Evolutionary conservation across 2,797 vertebrate genomes (phyloP).

Genomic region (Darevskia mixta): DNA sequence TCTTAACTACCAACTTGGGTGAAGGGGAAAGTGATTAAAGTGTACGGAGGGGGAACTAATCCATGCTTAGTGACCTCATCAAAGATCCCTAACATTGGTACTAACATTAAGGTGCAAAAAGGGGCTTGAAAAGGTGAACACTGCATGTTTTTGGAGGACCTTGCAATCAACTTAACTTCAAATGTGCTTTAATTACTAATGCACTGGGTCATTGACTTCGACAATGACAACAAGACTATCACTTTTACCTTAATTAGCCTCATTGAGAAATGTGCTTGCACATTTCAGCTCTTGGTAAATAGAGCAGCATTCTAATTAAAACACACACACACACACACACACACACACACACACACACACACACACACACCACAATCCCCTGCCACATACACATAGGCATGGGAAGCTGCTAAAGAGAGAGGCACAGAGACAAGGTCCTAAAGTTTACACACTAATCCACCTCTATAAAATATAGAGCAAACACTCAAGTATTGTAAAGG

Average conservation of each 20-base stretch:
- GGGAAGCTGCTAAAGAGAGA: background rate
- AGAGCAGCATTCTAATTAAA: constrained; percentile 41
- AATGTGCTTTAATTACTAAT: constrained; percentile 70
- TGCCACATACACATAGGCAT: background rate
- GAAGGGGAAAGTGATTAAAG: constrained; percentile 27
- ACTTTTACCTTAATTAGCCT: constrained; percentile 63
- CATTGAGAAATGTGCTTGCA: constrained; percentile 52
- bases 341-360: background rate
- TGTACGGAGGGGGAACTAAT: constrained; percentile 30
- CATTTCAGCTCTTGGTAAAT: constrained; percentile 47
- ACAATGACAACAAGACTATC: constrained; percentile 69
- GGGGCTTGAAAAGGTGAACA: constrained; percentile 54
- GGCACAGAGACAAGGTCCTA: background rate
- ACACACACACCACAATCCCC: background rate
- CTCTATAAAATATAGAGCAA: background rate
- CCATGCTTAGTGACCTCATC: constrained; percentile 37
- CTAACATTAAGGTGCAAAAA: constrained; percentile 32
- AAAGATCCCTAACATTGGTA: constrained; percentile 8
- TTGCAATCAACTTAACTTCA: constrained; percentile 69
- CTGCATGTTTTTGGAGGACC: constrained; percentile 45
- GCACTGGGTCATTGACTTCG: constrained; percentile 61
- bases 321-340: background rate
- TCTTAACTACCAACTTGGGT: constrained; percentile 15
- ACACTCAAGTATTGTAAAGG: constrained; percentile 22
- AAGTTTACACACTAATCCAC: rapidly evolving